These are phyloP conservation scores for Dinomys branickii DNA, from an alignment of 2,113 vertebrate genomes.

Conservation along the genomic window DNA sequence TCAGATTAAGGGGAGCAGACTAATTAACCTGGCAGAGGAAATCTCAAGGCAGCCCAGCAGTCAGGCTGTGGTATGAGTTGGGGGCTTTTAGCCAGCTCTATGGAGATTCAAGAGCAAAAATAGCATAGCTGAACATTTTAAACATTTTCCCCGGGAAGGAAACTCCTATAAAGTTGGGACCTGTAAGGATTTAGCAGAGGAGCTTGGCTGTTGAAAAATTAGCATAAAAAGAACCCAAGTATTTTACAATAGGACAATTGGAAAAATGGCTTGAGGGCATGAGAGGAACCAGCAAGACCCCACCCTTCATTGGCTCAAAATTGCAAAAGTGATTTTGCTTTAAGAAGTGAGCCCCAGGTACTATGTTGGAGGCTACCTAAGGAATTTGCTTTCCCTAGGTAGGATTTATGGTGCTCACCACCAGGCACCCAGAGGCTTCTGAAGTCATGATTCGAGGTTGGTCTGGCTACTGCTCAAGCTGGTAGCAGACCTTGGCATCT, in stretches of 20 bases:
- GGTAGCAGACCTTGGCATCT: not conserved
- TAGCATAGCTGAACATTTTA: not conserved
- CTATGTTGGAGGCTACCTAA: not conserved
- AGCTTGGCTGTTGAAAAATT: not conserved
- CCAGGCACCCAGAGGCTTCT: not conserved
- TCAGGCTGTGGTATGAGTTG: not conserved
- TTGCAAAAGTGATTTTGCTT: not conserved
- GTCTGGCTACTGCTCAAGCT: not conserved
- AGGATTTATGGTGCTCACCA: not conserved
- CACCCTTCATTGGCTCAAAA: not conserved
- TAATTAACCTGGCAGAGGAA: not conserved
- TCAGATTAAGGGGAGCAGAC: not conserved
- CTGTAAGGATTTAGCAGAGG: not conserved
- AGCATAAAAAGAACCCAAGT: not conserved
- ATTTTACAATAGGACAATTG: not conserved
- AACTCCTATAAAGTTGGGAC: not conserved
- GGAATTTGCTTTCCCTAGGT: not conserved
- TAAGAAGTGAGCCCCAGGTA: not conserved
- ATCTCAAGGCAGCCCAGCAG: not conserved
- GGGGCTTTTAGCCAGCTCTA: not conserved
- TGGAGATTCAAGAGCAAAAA: not conserved
- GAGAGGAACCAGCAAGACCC: not conserved
- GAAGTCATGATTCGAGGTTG: not conserved
- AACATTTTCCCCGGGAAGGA: not conserved
- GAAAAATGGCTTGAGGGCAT: not conserved